Percentiles rank a stretch among this genome's conserved stretches.
phyloP scores from a whole-genome alignment of 2,113 vertebrate species.

The Electrona antarctica region DNA sequence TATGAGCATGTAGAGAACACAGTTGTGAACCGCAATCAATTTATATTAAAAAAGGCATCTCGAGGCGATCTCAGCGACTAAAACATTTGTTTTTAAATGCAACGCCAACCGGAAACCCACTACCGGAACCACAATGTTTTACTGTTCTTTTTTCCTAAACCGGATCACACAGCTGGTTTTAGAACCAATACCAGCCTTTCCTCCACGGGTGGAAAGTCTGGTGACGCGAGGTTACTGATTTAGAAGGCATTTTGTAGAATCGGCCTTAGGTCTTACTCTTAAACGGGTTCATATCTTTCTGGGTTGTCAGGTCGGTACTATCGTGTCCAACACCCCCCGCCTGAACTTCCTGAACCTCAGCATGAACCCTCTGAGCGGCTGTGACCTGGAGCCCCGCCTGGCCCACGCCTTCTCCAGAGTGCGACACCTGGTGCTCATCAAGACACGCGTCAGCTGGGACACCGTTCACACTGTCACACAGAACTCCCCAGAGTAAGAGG shows the following conservation, averaged over 20 bases:
- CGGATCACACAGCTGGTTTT: too few relatives aligned
- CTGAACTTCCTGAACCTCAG: slow-evolving; percentile 98
- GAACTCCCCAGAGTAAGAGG: slow-evolving; percentile 90
- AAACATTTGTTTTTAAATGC: too few relatives aligned
- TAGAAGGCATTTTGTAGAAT: not conserved
- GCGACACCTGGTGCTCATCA: slow-evolving; percentile 94
- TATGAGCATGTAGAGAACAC: too few relatives aligned
- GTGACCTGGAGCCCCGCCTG: slow-evolving; percentile 84
- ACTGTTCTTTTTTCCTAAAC: not conserved
- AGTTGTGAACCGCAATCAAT: too few relatives aligned
- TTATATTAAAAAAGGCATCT: too few relatives aligned
- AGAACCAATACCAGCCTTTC: too few relatives aligned
- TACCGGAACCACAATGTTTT: not conserved
- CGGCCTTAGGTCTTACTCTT: not conserved
- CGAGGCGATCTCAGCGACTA: too few relatives aligned
- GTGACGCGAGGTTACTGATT: too few relatives aligned
- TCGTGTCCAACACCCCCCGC: slow-evolving; percentile 93
- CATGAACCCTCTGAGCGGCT: slow-evolving; percentile 92
- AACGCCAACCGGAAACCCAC: not conserved
- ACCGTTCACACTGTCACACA: slow-evolving; percentile 91
- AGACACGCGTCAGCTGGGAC: slow-evolving; percentile 95
- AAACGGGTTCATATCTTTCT: not conserved
- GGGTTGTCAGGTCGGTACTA: slow-evolving; percentile 89
- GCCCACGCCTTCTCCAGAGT: slow-evolving; percentile 88
- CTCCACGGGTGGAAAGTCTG: too few relatives aligned